Evolutionary conservation across 2,888 invertebrate species (phyloP).

Genomic region (Drosophila lutescens): DNA sequence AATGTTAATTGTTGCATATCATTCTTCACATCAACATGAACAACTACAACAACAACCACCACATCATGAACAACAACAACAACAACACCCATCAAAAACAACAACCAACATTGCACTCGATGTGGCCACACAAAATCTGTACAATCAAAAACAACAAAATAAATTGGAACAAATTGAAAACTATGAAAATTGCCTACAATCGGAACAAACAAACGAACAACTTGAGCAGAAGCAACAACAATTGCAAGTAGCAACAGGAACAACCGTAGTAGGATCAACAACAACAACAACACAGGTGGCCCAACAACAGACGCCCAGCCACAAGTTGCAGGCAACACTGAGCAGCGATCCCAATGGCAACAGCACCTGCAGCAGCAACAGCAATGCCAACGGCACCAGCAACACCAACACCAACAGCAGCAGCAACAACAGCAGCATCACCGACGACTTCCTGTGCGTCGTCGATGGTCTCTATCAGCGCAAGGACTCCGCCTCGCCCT

Average conservation of each 20-base stretch:
- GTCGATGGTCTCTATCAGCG: conserved; percentile 80
- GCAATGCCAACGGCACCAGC: conserved; percentile 39
- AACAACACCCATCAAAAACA: conserved; percentile 57
- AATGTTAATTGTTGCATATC: conserved; percentile 82
- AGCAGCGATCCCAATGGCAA: conserved; percentile 42
- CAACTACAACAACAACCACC: conserved; percentile 58
- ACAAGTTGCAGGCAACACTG: conserved; percentile 37
- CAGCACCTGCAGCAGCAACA: conserved; percentile 46
- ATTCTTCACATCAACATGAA: conserved; percentile 79
- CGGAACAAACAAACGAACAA: conserved; percentile 65
- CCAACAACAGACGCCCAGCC: conserved; percentile 47
- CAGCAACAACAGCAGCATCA: conserved; percentile 56
- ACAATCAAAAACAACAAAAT: conserved; percentile 81
- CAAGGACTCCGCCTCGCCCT: conserved; percentile 77
- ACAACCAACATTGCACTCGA: conserved; percentile 61
- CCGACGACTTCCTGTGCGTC: conserved; percentile 66
- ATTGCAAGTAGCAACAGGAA: conserved; percentile 38
- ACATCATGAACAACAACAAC: conserved; percentile 18
- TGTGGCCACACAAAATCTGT: conserved; percentile 80
- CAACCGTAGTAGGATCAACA: conserved; percentile 34
- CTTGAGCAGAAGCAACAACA: conserved; percentile 48
- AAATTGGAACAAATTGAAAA: conserved; percentile 83
- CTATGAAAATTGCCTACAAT: conserved; percentile 80
- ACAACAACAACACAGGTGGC: conserved; percentile 31
- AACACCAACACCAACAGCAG: conserved; percentile 28